Base-by-base conservation (phyloP, 2,113 vertebrate species). In the Butorides virescens region DNA sequence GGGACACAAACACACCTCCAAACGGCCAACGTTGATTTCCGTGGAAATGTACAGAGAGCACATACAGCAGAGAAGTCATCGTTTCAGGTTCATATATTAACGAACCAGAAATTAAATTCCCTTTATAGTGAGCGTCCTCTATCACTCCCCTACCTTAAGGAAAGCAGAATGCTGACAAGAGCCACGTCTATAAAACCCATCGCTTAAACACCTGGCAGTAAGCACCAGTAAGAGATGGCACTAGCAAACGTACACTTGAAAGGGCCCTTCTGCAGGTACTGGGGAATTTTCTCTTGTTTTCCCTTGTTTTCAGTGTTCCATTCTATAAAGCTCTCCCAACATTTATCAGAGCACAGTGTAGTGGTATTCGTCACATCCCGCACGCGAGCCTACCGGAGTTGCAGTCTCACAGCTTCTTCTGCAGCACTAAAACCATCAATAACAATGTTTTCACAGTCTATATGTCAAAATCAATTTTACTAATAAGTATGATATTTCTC, bases 201-300 rank as follows among this genome's bases (percentile, higher is more conserved):
- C 88, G 88, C 80, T 92, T 86, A 95, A 95, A 44, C 73, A 91
- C 29, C 63, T 90, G 63, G 61, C 53, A 83, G 86, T 46, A 96
- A 73, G 88, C 37, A 61, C 15, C 37, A 53, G 78, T 39, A 71
- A 80, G 65, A 52, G 61, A 55, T 5, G 32, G 42, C 66, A 49
- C 1, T 36, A 68, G 77, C 87, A 94, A 92, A 92, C 9, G 74
- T 44, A 75, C 29, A 90, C 18, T 56, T 1, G 0, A 34, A 96
- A 83, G 53, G 39, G 30, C 32, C 86, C 65, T 39, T 56, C 25
- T 32, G 34, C 26, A 71, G 46, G 66, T 44, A 63, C 49, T 42
- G 25, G 39, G 15, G 83, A 46, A 82, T 65, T 37, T 86, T 85
- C 78, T 86, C 70, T 75, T 75, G 30, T 68, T 85, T 77, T 86